A percentile compares a stretch with the other conserved stretches of the same genome.
Conservation (phyloP, 2,113 vertebrate species). For the Nyctibius bracteatus region DNA sequence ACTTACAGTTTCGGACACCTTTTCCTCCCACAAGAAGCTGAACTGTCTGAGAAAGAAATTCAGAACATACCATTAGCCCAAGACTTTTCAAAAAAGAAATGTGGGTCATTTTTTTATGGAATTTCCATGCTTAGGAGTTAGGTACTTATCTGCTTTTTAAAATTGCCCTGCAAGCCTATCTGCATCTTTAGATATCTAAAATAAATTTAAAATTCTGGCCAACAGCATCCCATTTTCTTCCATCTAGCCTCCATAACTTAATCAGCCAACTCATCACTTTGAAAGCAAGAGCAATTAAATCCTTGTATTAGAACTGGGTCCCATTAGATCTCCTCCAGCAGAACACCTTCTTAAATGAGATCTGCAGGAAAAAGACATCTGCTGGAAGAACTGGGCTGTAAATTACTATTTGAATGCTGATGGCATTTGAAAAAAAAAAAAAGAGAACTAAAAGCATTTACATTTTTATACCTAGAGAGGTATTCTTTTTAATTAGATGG, state of each 20-base stretch:
- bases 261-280: conserved; percentile 54
- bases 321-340: conserved; percentile 27
- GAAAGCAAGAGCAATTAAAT: conserved; percentile 51
- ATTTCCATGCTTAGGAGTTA: neutral
- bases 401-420: conserved; percentile 56
- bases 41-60: neutral
- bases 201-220: neutral
- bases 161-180: neutral
- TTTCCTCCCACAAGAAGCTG: neutral
- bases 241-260: conserved; percentile 1
- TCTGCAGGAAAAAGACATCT: conserved; percentile 24
- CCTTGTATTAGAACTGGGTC: neutral
- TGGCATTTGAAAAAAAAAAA: neutral
- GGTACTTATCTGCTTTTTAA: neutral
- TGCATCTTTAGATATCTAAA: neutral
- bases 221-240: neutral
- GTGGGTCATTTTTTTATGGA: neutral
- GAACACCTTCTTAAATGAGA: conserved; percentile 34
- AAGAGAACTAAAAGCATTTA: neutral
- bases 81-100: neutral
- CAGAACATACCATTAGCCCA: neutral
- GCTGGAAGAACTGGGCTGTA: conserved; percentile 35
- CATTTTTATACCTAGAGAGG: conserved; percentile 14
- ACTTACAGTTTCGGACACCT: neutral
- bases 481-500: conserved; percentile 50